Base-by-base conservation (phyloP, 2,797 vertebrate species). In the Argyrosomus regius region DNA sequence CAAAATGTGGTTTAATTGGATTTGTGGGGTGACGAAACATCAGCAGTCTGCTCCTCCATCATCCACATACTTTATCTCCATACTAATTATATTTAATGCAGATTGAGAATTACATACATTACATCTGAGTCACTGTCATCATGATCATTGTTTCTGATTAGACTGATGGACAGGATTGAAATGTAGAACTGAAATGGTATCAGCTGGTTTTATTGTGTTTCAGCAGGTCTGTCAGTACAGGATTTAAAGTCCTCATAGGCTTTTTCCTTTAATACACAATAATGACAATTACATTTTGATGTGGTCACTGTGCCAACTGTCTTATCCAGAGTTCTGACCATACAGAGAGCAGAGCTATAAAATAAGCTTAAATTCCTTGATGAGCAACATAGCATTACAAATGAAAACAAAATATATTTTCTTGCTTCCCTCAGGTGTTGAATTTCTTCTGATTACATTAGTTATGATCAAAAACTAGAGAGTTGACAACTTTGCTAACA, bases 181-280 rank as follows among this genome's bases (percentile, higher is more conserved):
- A 39, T 52, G 65, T 9, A 56, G 35, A 49, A 24, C 41, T 46
- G 35, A 35, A 35, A 35, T 35, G 64, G 49, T 35, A 45, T 52
- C 17, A 48, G 22, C n/a, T 58, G n/a, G 28, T 26, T 57, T 59
- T 24, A 35, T 52, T 45, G n/a, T 26, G 41, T 31, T 43, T 22
- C 26, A 68, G 62, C 22, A 62, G 63, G 62, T 79, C 57, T n/a
- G 18, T 61, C 31, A 22, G 45, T 18, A 2, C 17, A 12, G 3
- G 35, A 13, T 18, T 58, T 49, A 28, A 71, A 49, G 46, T 46
- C 62, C 13, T 49, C 5, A 60, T 14, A 16, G 14, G 39, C 11
- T 65, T 65, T 59, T 56, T 59, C 24, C 18, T 72, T 6, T 35
- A 24, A 61, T 61, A 41, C 41, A 18, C 28, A 48, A 3, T 72